Base-by-base conservation (phyloP, 1,140 invertebrate genomes). In the Steinernema khuongi region DNA sequence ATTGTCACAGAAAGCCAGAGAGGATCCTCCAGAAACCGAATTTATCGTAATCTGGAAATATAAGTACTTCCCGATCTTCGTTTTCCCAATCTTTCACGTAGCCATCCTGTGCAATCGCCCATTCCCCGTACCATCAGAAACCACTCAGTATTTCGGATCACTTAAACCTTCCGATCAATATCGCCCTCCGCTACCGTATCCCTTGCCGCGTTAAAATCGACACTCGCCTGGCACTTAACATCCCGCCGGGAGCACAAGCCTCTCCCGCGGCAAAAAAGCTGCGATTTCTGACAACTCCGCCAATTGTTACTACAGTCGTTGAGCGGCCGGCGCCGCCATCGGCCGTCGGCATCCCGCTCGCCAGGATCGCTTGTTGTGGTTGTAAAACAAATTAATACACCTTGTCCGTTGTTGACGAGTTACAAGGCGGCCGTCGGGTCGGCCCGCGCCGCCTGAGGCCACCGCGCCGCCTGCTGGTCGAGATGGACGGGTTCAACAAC, bases 361-460 rank as follows among this genome's bases (percentile, higher is more conserved):
- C n/a, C n/a, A n/a, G n/a, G 36, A 41, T 41, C 50, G 7, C 50
- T 60, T 60, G 50, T 60, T 60, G 50, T 60, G 50, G 50, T 60
- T 60, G 50, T 60, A 60, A 60, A 60, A 60, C 50, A 60, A 60
- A 60, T 60, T 60, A 60, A 60, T 60, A 60, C 50, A 60, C 50
- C 50, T 60, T 60, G 50, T 60, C 50, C 50, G 50, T 22, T 60
- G 50, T 60, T 60, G 50, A 60, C 50, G 50, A 60, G 50, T 60
- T 60, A 60, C 50, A 60, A 60, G 50, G 50, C 36, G 36, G 36
- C 36, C 36, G n/a, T 41, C 50, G 50, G 14, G 14, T 14, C 14
- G 50, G 50, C 50, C 50, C 14, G 14, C 50, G 50, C 36, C 36
- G 36, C 36, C 7, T 11, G 36, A 41, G 36, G n/a, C n/a, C 7